Conservation (phyloP, 2,888 invertebrate species). For the Ceramica pisi region DNA sequence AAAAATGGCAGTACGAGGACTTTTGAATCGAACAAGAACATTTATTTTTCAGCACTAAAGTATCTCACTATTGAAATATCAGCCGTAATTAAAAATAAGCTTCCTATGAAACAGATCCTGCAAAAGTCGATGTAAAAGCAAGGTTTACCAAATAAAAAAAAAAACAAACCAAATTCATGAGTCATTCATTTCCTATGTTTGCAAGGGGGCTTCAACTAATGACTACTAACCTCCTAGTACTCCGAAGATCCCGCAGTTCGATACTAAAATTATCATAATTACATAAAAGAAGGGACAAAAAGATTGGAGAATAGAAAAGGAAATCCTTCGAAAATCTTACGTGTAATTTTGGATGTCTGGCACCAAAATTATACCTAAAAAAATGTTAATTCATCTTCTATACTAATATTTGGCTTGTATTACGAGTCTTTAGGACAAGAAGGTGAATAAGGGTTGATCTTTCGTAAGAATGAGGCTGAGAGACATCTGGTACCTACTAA, state of each 20-base stretch:
- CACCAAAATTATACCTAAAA: slow-evolving; percentile 10
- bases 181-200: neutral
- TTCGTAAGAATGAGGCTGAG: neutral
- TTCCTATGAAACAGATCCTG: neutral
- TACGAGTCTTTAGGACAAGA: neutral
- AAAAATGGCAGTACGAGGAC: too few relatives aligned
- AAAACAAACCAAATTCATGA: neutral
- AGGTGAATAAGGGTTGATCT: neutral
- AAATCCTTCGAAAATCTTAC: slow-evolving; percentile 19
- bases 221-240: slow-evolving; percentile 13
- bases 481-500: too few relatives aligned
- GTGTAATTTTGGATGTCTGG: slow-evolving; percentile 4
- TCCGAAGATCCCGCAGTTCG: slow-evolving; percentile 5
- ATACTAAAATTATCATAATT: slow-evolving; percentile 41
- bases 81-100: too few relatives aligned
- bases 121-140: neutral
- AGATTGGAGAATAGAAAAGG: slow-evolving; percentile 21
- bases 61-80: too few relatives aligned
- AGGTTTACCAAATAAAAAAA: neutral
- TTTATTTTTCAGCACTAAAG: too few relatives aligned
- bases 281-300: slow-evolving; percentile 50
- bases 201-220: slow-evolving; percentile 3
- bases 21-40: too few relatives aligned
- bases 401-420: slow-evolving; percentile 16
- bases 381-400: neutral